Percentiles rank a stretch among this genome's conserved stretches.
Conservation (phyloP, 2,888 invertebrate species). For the Neoitamus cyanurus region DNA sequence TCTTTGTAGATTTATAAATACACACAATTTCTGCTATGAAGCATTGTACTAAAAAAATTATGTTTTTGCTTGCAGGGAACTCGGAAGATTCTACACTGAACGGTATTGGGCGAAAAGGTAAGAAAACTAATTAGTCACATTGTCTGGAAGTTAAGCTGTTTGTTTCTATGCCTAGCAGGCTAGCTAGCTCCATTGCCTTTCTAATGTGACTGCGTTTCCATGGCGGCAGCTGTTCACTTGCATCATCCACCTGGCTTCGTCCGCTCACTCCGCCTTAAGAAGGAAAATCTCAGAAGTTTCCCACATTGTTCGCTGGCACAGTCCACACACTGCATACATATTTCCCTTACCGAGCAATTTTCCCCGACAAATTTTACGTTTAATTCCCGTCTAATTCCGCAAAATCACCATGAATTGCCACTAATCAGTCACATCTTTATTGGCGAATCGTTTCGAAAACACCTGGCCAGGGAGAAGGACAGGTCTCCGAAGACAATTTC, state of each 20-base stretch:
- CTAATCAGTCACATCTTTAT: slow-evolving; percentile 42
- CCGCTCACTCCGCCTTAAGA: neutral
- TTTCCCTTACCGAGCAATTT: neutral
- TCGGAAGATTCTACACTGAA: slow-evolving; percentile 48
- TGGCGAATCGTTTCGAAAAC: slow-evolving; percentile 34
- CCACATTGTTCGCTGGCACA: neutral
- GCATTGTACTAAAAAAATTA: neutral
- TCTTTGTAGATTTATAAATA: too few relatives aligned
- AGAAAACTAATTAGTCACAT: neutral
- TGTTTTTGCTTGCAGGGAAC: slow-evolving; percentile 44
- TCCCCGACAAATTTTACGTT: slow-evolving; percentile 4
- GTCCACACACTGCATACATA: neutral
- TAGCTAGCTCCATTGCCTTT: neutral
- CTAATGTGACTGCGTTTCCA: neutral
- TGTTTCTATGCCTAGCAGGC: neutral
- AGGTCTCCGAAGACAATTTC: slow-evolving; percentile 42
- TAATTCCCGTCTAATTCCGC: slow-evolving; percentile 21
- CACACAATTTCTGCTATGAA: too few relatives aligned
- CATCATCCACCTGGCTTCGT: neutral
- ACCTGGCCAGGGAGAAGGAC: slow-evolving; percentile 34
- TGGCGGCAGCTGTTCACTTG: neutral
- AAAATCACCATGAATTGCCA: slow-evolving; percentile 14
- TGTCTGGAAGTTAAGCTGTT: neutral
- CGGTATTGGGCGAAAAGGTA: slow-evolving; percentile 49
- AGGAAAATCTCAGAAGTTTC: neutral